Base-by-base conservation (phyloP, 2,888 invertebrate species). In the Tenthredo distinguenda region DNA sequence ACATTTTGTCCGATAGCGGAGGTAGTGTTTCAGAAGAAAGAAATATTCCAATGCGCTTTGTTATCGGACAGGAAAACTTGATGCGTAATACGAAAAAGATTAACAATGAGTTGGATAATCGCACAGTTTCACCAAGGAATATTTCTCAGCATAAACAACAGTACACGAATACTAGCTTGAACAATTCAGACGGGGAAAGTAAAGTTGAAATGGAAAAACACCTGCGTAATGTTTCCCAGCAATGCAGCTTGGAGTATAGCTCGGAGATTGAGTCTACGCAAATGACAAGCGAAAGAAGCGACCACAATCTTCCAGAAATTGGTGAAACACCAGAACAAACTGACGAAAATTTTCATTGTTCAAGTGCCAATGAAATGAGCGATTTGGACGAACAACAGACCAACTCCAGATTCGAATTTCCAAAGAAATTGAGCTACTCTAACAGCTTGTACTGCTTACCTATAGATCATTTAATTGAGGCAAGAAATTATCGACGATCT, bases 171-270 rank as follows among this genome's bases (percentile, higher is more conserved):
- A 87, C 88, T 40, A 83, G 83, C 37, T 68, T 83, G 47, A 83
- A 65, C 47, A 83, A 83, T 83, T 83, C 83, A 6, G 83, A 77
- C 10, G 65, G 68, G 1, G 81, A 85, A 37, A 82, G 62, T n/a
- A 72, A 65, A 85, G 37, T 58, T 3, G 90, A 91, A 21, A 92
- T 91, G 37, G 90, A 89, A 74, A 92, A 91, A 90, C 92, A 94
- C 87, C 95, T 96, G 94, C 94, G 96, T 37, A 96, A 96, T 0
- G 96, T 96, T 43, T 96, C 96, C 0, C 96, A 96, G 88, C 96
- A 96, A 88, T 96, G 96, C 89, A 96, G 96, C 86, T 93, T 96
- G 76, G 96, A 96, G 90, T 96, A 96, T 89, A 96, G 96, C 87
- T 96, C 96, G 0, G 95, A 94, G 84, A 87, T 93, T 47, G 93